Evolutionary conservation across 1,140 invertebrate genomes (phyloP).

Genomic region (Drosophila repleta): DNA sequence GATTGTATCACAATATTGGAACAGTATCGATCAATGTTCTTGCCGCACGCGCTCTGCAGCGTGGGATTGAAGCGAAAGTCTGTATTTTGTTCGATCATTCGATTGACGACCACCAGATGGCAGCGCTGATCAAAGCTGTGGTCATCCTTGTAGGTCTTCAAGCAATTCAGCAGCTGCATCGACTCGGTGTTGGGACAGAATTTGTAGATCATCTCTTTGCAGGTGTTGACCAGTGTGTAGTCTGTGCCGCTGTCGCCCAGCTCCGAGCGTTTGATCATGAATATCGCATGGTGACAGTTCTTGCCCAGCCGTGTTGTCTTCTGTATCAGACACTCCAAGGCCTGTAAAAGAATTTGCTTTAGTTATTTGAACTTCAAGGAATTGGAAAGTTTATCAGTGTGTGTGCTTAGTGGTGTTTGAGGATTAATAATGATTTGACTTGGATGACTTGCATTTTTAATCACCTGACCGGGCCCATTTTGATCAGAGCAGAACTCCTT

Average conservation of each 20-base stretch:
- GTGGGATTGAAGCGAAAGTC: conserved; percentile 96
- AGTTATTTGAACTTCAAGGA: not conserved
- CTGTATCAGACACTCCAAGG: conserved; percentile 94
- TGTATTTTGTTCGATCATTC: conserved; percentile 96
- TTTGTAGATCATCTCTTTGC: conserved; percentile 92
- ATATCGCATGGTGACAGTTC: conserved; percentile 91
- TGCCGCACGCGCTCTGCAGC: conserved; percentile 89
- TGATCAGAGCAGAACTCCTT: conserved; percentile 89
- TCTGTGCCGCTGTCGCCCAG: conserved; percentile 93
- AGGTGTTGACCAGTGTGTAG: conserved; percentile 92
- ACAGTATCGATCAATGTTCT: conserved; percentile 91
- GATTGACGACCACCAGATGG: conserved; percentile 91
- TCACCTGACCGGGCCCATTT: conserved; percentile 91
- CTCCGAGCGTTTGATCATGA: conserved; percentile 93
- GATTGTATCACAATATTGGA: conserved; percentile 80
- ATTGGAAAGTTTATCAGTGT: not conserved
- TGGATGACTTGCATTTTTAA: conserved; percentile 79
- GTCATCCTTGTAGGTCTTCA: conserved; percentile 92
- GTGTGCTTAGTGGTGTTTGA: conserved; percentile 16
- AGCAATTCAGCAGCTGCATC: conserved; percentile 88
- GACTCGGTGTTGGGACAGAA: conserved; percentile 90
- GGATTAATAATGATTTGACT: conserved; percentile 46
- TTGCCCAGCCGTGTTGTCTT: conserved; percentile 88
- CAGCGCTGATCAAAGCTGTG: conserved; percentile 93
- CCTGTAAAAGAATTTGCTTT: conserved; percentile 84